Percentiles rank a stretch among this genome's conserved stretches.
These are phyloP conservation scores for Meloidogyne exigua DNA, from an alignment of 1,140 invertebrate genomes.

Conservation along the genomic window DNA sequence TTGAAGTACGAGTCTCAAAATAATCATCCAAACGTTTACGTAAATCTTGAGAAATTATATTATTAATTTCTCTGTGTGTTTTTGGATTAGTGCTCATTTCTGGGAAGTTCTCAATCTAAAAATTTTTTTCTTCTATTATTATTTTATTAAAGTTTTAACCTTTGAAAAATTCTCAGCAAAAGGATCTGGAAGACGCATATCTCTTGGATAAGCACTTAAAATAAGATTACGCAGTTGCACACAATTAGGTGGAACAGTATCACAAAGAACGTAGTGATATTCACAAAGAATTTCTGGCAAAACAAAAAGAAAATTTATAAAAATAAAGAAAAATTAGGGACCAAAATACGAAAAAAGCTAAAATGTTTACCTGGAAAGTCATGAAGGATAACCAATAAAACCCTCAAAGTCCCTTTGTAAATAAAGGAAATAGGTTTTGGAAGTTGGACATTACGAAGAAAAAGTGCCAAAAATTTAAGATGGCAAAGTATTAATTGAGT, in stretches of 20 bases:
- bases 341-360: too few species aligned
- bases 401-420: conserved; percentile 91
- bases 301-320: background rate
- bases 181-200: conserved; percentile 95
- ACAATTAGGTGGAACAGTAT: conserved; percentile 96
- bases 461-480: conserved; percentile 93
- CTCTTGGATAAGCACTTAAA: conserved; percentile 91
- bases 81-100: conserved; percentile 79
- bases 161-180: conserved; percentile 75
- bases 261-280: conserved; percentile 98
- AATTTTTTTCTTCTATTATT: conserved; percentile 14
- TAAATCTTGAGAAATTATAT: conserved; percentile 40
- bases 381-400: conserved; percentile 90
- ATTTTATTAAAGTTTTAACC: background rate
- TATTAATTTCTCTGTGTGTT: conserved; percentile 77
- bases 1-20: conserved; percentile 85
- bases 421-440: conserved; percentile 85
- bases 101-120: conserved; percentile 90
- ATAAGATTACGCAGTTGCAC: conserved; percentile 98
- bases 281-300: conserved; percentile 88
- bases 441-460: conserved; percentile 90
- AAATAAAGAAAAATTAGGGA: too few species aligned
- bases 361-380: conserved; percentile 77
- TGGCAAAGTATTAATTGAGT: conserved; percentile 86
- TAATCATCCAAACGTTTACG: conserved; percentile 85